phyloP scores from a whole-genome alignment of 2,888 invertebrate species.

The Nomada goodeniana region DNA sequence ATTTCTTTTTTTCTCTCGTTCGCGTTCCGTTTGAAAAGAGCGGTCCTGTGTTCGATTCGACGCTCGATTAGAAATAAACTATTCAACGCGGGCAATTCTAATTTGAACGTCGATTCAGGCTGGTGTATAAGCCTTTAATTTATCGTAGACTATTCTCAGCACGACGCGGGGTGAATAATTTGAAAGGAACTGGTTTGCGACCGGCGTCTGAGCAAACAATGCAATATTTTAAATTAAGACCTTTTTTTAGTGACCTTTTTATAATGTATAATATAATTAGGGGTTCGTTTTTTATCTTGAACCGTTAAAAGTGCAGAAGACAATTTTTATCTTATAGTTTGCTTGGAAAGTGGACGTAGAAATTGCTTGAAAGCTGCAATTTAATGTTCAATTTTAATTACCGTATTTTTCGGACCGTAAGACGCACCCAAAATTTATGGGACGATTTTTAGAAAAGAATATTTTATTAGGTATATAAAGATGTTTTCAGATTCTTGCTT shows the following conservation, averaged over 20 bases:
- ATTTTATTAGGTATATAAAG: neutral
- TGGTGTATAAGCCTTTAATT: neutral
- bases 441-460: neutral
- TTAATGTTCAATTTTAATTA: no score
- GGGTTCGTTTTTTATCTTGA: no score
- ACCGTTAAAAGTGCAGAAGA: no score
- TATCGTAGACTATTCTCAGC: neutral
- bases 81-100: neutral
- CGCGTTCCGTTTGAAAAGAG: slow-evolving; percentile 22
- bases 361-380: no score
- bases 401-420: no score
- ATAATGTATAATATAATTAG: no score
- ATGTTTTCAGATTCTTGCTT: neutral
- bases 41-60: slow-evolving; percentile 24
- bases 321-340: no score
- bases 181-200: neutral
- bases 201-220: no score
- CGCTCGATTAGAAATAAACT: slow-evolving; percentile 31
- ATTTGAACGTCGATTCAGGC: slow-evolving; percentile 1
- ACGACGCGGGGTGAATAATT: neutral
- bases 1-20: slow-evolving; percentile 28
- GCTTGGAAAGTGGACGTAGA: no score
- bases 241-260: no score
- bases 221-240: no score
- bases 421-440: no score